Base-by-base conservation (phyloP, 2,888 invertebrate species). In the Lithophane semibrunnea region DNA sequence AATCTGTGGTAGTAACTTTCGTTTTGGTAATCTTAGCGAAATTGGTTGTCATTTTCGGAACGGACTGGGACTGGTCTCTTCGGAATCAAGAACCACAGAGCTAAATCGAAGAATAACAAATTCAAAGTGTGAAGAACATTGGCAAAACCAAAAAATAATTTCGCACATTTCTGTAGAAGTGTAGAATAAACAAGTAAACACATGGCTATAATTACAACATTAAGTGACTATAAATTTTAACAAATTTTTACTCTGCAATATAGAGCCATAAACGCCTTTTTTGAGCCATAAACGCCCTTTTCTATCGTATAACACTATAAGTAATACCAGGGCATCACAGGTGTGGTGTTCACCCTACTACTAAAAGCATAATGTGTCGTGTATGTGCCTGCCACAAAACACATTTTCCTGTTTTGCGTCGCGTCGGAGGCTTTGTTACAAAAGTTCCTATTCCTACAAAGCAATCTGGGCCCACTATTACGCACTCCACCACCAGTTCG, bases 391-490 rank as follows among this genome's bases (percentile, higher is more conserved):
- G 18, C 18, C 52, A 52, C 52, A 49, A 13, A 49, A 49, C 49
- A 37, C 5, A 37, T 37, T 37, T 37, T 37, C 37, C 37, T 37
- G 37, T 37, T 37, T 37, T 5, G 37, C 37, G 37, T 37, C 37
- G 37, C 37, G 44, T 44, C 66, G 16, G 12, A 65, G 21, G 61
- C 58, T 47, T 54, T 47, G 42, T 37, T 42, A 47, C 24, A 49
- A 37, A 60, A 47, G 29, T 66, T 61, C 63, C 24, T 56, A 58
- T 3, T 49, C 5, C n/a, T n/a, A 56, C 10, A 16, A 37, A 60
- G 18, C 24, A 68, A 37, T 64, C 60, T 54, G 58, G 52, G 54
- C 13, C 49, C 54, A 67, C 58, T 67, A 75, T 72, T 64, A 77
- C 61, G 56, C 56, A 78, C 49, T 44, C 8, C 16, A 52, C 47